Evolutionary conservation across 2,888 invertebrate species (phyloP), one percentile per base, ranked within the genome.

Genomic region (Stenoptilia bipunctidactyla): DNA sequence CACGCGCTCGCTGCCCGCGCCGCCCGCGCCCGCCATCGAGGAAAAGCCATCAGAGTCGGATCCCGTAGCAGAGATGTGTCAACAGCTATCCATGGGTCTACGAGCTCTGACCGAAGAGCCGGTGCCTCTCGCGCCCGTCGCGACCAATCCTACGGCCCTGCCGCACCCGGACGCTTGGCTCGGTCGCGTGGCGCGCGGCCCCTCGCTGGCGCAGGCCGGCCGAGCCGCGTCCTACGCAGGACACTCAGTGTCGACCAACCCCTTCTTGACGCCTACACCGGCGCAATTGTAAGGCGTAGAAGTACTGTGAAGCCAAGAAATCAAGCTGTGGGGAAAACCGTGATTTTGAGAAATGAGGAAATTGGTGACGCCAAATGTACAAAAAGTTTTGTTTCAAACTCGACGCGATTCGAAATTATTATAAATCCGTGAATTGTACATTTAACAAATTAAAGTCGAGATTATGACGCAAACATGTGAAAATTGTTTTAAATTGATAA

Each of bases 81-180:
- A 91, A 69, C 91, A 92, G 68, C 83, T 92, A 51, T 89, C 91
- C 35, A 89, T 88, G 56, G 92, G 90, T 15, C 86, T 93, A 45
- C 91, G 91, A 39, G 88, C 93, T 41, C 86, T 94, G 45, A 87
- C 89, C 4, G 88, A 88, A 61, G 84, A 73, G 58, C 71, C 69
- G 25, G 67, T 69, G 30, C 48, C 48, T 55, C 48, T 30, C 6
- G 53, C 45, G 50, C 46, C 49, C 44, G 55, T 53, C 45, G 56
- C 51, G 12, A 51, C 48, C 34, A 49, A 51, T 33, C 44, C 75
- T 2, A 65, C 77, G 37, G 68, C 84, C 44, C 82, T 92, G 63
- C 93, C 93, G 15, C 91, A 90, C 67, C 92, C 93, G 0, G 93
- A 93, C 54, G 93, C 93, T 55, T 93, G 93, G 93, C 72, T 94